Evolutionary conservation across 2,888 invertebrate species (phyloP).

Genomic region (Teinopalpus imperialis): DNA sequence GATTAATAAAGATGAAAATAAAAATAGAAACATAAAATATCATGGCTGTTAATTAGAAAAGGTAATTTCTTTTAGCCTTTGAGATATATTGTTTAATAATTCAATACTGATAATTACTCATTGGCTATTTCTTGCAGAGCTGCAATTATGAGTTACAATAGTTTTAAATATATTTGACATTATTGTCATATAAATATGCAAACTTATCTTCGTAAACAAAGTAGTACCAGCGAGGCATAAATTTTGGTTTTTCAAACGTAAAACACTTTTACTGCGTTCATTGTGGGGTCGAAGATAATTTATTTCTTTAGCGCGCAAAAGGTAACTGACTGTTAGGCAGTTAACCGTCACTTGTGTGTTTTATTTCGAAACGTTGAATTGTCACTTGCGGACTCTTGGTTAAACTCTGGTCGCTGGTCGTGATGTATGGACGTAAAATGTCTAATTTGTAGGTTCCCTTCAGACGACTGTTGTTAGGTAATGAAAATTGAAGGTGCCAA

Average conservation of each 20-base stretch:
- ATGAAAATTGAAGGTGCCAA: conserved; percentile 37
- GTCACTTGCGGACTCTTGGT: conserved; percentile 33
- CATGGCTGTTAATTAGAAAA: too few relatives aligned
- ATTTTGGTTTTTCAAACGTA: conserved; percentile 55
- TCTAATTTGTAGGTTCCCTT: conserved; percentile 40
- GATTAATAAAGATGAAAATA: too few relatives aligned
- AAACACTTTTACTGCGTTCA: conserved; percentile 58
- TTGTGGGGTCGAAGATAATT: conserved; percentile 64
- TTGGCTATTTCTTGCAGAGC: too few relatives aligned
- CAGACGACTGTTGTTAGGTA: conserved; percentile 31
- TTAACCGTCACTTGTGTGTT: conserved; percentile 39
- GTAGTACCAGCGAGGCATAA: conserved; percentile 43
- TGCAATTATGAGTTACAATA: background rate
- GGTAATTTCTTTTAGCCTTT: too few relatives aligned
- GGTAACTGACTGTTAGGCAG: conserved; percentile 33
- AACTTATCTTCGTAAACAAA: conserved; percentile 34
- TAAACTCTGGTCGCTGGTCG: conserved; percentile 19
- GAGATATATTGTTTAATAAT: too few relatives aligned
- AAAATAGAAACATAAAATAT: too few relatives aligned
- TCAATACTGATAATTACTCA: too few relatives aligned
- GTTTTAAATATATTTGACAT: conserved; percentile 2
- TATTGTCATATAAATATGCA: conserved; percentile 18
- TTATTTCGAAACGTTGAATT: conserved; percentile 38
- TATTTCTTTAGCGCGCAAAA: conserved; percentile 43
- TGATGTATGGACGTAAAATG: conserved; percentile 42